These are phyloP conservation scores for Neomonachus schauinslandi DNA, from an alignment of 2,113 vertebrate species.

Conservation along the genomic window DNA sequence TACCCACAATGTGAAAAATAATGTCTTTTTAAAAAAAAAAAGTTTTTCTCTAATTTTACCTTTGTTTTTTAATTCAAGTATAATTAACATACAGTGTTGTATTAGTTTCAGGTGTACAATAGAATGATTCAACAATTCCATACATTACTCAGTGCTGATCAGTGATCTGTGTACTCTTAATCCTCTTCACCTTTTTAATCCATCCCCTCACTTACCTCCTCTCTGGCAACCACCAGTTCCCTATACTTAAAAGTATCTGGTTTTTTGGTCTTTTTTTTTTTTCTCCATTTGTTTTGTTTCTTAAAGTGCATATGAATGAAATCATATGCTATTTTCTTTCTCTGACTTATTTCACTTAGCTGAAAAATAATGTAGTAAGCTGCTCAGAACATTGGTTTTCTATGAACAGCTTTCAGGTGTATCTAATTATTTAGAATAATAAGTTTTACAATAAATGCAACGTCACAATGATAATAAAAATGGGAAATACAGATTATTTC, in stretches of 20 bases:
- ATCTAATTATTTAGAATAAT: not conserved
- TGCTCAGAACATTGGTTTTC: not conserved
- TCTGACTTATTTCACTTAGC: not conserved
- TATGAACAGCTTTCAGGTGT: not conserved
- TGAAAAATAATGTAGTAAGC: not conserved
- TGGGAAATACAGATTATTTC: not conserved
- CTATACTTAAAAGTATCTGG: not conserved
- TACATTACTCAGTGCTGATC: not conserved
- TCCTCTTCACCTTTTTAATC: not conserved
- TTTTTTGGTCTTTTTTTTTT: not conserved
- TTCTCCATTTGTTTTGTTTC: not conserved
- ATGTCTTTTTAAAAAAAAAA: not conserved
- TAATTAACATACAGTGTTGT: not conserved
- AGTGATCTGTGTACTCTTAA: not conserved
- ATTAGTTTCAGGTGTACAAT: not conserved
- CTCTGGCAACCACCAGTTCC: not conserved
- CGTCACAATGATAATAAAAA: constrained; percentile 13
- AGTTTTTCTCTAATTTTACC: not conserved
- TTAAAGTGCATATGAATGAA: not conserved
- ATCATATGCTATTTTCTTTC: not conserved
- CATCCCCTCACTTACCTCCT: not conserved
- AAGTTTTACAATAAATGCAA: constrained; percentile 26
- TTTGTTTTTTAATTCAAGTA: not conserved
- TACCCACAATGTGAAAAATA: not conserved
- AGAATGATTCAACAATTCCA: not conserved